Conservation (phyloP, 2,888 invertebrate species). For the Ypsolopha sequella region DNA sequence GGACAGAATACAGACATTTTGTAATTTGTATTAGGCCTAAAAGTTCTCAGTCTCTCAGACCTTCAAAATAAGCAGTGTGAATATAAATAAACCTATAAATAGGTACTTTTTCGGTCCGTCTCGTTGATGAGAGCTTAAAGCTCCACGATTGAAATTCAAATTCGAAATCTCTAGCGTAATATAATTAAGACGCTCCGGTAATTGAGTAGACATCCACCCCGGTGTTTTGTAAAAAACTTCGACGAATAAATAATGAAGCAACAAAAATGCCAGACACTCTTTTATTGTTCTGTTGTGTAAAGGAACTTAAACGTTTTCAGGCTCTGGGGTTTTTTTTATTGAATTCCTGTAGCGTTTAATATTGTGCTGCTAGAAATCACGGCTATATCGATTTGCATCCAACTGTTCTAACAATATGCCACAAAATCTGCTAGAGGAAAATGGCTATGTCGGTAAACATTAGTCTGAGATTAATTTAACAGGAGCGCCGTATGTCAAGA, state of each 20-base stretch:
- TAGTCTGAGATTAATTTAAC: slow-evolving; percentile 19
- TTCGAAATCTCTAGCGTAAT: slow-evolving; percentile 50
- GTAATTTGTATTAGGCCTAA: not conserved
- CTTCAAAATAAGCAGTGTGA: too few species aligned
- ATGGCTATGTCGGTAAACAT: slow-evolving; percentile 33
- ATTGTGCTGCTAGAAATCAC: not conserved
- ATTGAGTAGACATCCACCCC: slow-evolving; percentile 54
- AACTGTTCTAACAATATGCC: slow-evolving; percentile 17
- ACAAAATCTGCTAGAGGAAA: slow-evolving; percentile 22
- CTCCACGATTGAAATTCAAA: slow-evolving; percentile 61
- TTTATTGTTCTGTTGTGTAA: slow-evolving; percentile 2
- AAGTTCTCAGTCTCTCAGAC: too few species aligned
- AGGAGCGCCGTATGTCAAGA: slow-evolving; percentile 18
- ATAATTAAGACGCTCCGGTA: slow-evolving; percentile 55
- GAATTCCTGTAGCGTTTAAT: not conserved
- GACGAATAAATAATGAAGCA: slow-evolving; percentile 14
- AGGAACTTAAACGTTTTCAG: not conserved
- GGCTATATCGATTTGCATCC: not conserved
- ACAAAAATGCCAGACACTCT: slow-evolving; percentile 6
- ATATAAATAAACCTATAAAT: too few species aligned
- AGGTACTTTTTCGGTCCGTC: slow-evolving; percentile 20
- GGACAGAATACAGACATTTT: not conserved
- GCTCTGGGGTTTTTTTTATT: not conserved
- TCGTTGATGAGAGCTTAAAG: slow-evolving; percentile 33
- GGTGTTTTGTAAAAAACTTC: slow-evolving; percentile 24